Conservation (phyloP, 1,140 invertebrate species). For the Papilio polyxenes region DNA sequence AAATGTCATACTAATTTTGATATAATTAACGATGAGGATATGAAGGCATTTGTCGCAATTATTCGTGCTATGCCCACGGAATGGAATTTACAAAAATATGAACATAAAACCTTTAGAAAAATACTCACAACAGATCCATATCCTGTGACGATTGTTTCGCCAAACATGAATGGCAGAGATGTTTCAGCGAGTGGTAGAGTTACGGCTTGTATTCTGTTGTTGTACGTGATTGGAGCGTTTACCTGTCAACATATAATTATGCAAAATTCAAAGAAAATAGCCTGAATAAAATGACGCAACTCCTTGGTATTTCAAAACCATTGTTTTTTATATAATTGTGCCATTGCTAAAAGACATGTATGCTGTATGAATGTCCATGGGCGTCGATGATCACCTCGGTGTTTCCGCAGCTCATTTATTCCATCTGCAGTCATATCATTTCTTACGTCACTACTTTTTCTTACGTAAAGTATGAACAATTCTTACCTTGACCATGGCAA, state of each 20-base stretch:
- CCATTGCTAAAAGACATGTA: no score
- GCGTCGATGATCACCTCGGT: no score
- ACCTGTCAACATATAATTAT: constrained; percentile 48
- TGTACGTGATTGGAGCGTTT: constrained; percentile 55
- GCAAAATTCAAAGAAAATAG: neutral
- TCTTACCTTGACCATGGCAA: constrained; percentile 69
- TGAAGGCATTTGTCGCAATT: no score
- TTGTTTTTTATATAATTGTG: no score
- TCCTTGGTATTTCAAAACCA: no score
- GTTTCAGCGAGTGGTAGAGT: constrained; percentile 50
- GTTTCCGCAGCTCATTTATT: neutral
- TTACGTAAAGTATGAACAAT: neutral
- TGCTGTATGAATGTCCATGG: no score
- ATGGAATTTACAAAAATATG: no score
- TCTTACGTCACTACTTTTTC: no score
- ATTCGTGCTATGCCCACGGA: no score
- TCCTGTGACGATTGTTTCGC: constrained; percentile 69
- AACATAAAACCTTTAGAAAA: neutral
- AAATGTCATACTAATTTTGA: no score
- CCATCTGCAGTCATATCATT: neutral
- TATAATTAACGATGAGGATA: no score
- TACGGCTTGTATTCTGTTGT: constrained; percentile 58
- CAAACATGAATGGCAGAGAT: constrained; percentile 57
- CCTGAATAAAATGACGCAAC: no score
- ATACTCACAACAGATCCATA: constrained; percentile 68